Percentiles rank a stretch among this genome's conserved stretches.
Evolutionary conservation across 2,113 vertebrate genomes (phyloP).

Genomic region (Clarias macrocephalus): DNA sequence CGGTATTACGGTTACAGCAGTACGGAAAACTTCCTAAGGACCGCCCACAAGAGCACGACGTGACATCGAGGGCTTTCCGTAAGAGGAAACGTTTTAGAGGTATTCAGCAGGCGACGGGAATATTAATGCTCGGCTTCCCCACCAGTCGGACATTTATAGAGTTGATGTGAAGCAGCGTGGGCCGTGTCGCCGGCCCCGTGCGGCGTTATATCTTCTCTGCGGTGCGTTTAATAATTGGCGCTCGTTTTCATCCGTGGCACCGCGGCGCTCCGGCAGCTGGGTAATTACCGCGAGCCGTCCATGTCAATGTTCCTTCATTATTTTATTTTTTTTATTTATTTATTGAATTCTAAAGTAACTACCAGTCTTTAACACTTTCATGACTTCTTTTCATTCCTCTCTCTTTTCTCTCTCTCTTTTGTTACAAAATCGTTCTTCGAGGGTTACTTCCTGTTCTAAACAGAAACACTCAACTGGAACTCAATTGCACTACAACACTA

Average conservation of each 20-base stretch:
- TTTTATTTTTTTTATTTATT: not conserved
- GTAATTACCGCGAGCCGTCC: conserved; percentile 55
- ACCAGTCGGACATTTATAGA: conserved; percentile 27
- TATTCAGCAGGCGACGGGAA: conserved; percentile 28
- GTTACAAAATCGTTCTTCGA: not conserved
- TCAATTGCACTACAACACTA: not conserved
- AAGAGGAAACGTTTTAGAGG: conserved; percentile 4
- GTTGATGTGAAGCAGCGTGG: conserved; percentile 47
- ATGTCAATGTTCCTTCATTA: conserved; percentile 14
- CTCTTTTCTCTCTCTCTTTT: conserved; percentile 5
- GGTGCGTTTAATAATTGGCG: conserved; percentile 57
- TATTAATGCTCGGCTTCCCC: conserved; percentile 40
- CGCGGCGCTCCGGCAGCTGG: conserved; percentile 54
- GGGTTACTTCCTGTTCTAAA: not conserved
- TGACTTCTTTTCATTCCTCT: not conserved
- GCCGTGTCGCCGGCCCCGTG: conserved; percentile 44
- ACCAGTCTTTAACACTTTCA: not conserved
- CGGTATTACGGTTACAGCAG: not conserved
- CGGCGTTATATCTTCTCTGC: conserved; percentile 51
- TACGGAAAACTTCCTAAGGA: not conserved
- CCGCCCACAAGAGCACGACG: not conserved
- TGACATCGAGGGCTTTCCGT: not conserved
- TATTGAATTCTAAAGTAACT: not conserved
- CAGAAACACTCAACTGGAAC: too few species aligned
- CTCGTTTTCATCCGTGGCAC: conserved; percentile 53